Evolutionary conservation across 1,140 invertebrate genomes (phyloP).

Genomic region (Drosophila gunungcola): DNA sequence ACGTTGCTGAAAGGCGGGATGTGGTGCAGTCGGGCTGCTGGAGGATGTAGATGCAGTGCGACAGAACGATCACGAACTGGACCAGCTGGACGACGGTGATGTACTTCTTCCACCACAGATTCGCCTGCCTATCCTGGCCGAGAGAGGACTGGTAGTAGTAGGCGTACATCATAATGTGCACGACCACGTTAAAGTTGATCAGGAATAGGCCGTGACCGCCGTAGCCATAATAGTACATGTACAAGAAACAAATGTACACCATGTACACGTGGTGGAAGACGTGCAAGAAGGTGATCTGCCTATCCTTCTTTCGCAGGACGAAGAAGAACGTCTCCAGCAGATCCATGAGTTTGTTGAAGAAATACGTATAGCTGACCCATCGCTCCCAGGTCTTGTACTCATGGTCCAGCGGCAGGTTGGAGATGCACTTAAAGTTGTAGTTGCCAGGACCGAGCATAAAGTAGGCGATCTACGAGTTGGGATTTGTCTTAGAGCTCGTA

Average conservation of each 20-base stretch:
- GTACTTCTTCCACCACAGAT: slow-evolving; percentile 51
- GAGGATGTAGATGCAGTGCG: slow-evolving; percentile 8
- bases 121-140: not conserved
- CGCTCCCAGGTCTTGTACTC: slow-evolving; percentile 37
- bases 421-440: slow-evolving; percentile 43
- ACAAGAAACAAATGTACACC: slow-evolving; percentile 5
- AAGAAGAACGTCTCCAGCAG: slow-evolving; percentile 62
- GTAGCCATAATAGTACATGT: slow-evolving; percentile 33
- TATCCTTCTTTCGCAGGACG: slow-evolving; percentile 56
- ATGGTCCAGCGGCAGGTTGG: slow-evolving; percentile 43
- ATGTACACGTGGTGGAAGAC: slow-evolving; percentile 86
- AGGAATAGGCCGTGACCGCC: slow-evolving; percentile 87
- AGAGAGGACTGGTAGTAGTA: slow-evolving; percentile 37
- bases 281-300: slow-evolving; percentile 55
- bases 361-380: slow-evolving; percentile 41
- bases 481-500: not conserved
- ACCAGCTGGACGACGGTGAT: slow-evolving; percentile 36
- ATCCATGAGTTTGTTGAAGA: slow-evolving; percentile 52
- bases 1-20: not conserved
- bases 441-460: slow-evolving; percentile 25
- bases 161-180: slow-evolving; percentile 35
- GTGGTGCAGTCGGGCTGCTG: slow-evolving; percentile 86
- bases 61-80: slow-evolving; percentile 34
- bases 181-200: slow-evolving; percentile 19
- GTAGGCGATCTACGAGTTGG: not conserved